A percentile compares a stretch with the other conserved stretches of the same genome.
Evolutionary conservation across 1,140 invertebrate species (phyloP).

Genomic region (Atta cephalotes): DNA sequence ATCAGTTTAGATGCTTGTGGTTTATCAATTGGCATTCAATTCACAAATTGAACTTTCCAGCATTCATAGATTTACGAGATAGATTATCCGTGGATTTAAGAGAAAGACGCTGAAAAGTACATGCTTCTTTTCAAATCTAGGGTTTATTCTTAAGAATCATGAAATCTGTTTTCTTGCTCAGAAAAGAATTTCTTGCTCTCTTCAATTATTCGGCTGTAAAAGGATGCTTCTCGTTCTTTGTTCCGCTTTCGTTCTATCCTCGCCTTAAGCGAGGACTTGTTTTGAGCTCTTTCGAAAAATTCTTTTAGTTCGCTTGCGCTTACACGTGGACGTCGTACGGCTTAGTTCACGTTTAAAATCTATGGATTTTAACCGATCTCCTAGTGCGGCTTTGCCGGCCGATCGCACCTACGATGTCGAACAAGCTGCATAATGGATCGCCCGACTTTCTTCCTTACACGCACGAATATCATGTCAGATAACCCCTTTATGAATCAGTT

Average conservation of each 20-base stretch:
- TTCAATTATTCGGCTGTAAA: background rate
- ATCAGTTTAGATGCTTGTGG: background rate
- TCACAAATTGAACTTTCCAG: background rate
- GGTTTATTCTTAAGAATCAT: background rate
- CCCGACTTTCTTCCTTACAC: slow-evolving; percentile 47
- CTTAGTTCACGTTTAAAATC: slow-evolving; percentile 22
- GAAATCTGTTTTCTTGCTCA: slow-evolving; percentile 8
- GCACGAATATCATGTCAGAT: slow-evolving; percentile 39
- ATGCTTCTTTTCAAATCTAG: background rate
- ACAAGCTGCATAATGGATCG: slow-evolving; percentile 54
- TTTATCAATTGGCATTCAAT: background rate
- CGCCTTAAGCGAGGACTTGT: background rate
- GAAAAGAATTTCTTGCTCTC: background rate
- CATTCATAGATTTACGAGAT: background rate
- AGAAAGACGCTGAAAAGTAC: background rate
- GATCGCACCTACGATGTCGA: slow-evolving; percentile 49
- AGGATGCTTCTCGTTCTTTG: background rate
- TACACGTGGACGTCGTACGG: background rate
- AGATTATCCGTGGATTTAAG: slow-evolving; percentile 9
- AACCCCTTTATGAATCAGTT: slow-evolving; percentile 50
- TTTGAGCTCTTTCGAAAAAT: background rate
- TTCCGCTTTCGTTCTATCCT: background rate
- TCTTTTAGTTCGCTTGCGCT: background rate
- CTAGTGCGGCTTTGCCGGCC: slow-evolving; percentile 23
- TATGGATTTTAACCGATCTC: slow-evolving; percentile 13